phyloP scores from a whole-genome alignment of 2,113 vertebrate genomes.

The Cochlearius cochlearius region DNA sequence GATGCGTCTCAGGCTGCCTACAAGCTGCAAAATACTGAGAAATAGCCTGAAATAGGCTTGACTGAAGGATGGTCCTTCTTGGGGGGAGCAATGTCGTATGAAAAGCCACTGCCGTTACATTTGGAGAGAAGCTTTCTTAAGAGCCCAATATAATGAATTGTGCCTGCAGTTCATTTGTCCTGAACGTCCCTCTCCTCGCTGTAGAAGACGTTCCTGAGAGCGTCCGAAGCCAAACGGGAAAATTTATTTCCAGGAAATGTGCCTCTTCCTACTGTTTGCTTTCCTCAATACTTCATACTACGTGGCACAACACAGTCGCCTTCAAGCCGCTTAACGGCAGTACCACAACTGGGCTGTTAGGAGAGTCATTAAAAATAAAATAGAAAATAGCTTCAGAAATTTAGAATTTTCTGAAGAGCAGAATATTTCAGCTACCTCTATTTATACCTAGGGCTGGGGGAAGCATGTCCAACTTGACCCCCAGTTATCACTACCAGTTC shows the following conservation, averaged over 20 bases:
- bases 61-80: neutral
- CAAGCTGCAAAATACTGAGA: neutral
- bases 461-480: neutral
- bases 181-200: neutral
- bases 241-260: neutral
- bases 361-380: neutral
- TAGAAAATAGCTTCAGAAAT: neutral
- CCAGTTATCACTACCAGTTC: neutral
- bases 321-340: neutral
- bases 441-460: neutral
- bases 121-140: neutral
- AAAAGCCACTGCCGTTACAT: neutral
- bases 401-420: neutral
- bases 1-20: neutral
- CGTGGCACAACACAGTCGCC: neutral
- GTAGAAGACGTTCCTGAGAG: neutral
- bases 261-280: neutral
- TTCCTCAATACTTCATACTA: neutral
- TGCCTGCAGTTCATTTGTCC: neutral
- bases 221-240: neutral
- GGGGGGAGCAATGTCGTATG: neutral
- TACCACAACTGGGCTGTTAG: neutral
- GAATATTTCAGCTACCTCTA: neutral
- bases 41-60: neutral
- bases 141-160: neutral